Base-by-base conservation (phyloP, 2,113 vertebrate genomes). In the Marcusenius ussheri region DNA sequence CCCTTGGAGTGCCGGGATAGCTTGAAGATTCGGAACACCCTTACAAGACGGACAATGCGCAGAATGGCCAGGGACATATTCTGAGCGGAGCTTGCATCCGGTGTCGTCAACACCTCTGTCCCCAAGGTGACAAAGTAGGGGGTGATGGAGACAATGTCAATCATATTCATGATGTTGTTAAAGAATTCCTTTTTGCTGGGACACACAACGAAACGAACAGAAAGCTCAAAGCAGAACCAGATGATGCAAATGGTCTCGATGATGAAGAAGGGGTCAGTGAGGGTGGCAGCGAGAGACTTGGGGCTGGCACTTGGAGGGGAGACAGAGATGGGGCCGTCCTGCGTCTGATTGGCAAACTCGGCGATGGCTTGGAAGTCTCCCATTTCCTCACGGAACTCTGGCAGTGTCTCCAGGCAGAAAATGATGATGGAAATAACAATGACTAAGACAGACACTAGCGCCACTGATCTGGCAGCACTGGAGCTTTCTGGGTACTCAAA, bases 401-500 rank as follows among this genome's bases (percentile, higher is more conserved):
- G 98, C 39, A 99, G 95, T 0, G 98, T 99, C 93, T 99, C 98
- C 47, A 99, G 94, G 94, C 98, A 99, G 94, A 99, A 99, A 93
- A 98, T 98, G 90, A 98, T 96, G 93, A 99, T 99, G 85, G 98
- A 99, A 92, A 99, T 97, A 90, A 98, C 96, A 0, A 99, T 98
- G 51, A 99, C 98, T 70, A 98, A 91, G 89, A 99, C 97, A 0
- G 98, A 99, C 90, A 99, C 98, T 90, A 98, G 90, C 6, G 98
- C 98, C 39, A 99, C 97, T 0, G 96, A 96, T 42, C 95, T 96
- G 92, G 98, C 98, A 0, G 98, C 98, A 0, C 96, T 97, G 91
- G 98, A 99, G 89, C 98, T 99, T 92, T 99, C 98, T 0, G 98
- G 98, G 92, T 99, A 99, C 93, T 99, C 98, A 0, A 99, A 99